Percentiles rank a stretch among this genome's conserved stretches.
phyloP scores from a whole-genome alignment of 2,113 vertebrate species.

The Tragelaphus imberbis region DNA sequence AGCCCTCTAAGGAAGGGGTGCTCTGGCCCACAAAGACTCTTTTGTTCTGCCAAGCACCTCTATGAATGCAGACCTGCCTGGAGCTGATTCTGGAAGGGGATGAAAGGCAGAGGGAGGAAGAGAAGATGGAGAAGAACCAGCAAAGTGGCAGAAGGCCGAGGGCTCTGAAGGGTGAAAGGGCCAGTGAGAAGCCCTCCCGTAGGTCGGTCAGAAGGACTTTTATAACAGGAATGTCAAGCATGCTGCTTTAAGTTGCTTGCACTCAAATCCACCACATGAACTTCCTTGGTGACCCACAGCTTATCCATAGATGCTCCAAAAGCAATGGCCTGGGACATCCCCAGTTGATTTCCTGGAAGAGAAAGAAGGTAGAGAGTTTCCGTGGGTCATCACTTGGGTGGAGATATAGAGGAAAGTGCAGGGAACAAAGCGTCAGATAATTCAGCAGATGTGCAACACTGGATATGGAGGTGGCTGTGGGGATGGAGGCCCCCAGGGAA shows the following conservation, averaged over 20 bases:
- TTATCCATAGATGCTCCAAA: not conserved
- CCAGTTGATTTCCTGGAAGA: not conserved
- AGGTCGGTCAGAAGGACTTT: not conserved
- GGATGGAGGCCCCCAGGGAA: too few species aligned
- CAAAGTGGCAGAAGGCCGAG: not conserved
- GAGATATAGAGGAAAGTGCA: not conserved
- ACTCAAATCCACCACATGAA: fast-evolving
- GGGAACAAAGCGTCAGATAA: not conserved
- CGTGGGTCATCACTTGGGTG: not conserved
- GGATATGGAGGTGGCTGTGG: not conserved
- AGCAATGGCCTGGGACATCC: not conserved
- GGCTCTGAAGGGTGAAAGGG: not conserved
- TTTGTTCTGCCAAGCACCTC: not conserved
- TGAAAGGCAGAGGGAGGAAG: too few species aligned
- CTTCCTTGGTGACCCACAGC: not conserved
- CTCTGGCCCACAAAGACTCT: not conserved
- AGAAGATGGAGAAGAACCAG: not conserved
- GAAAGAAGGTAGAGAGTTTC: not conserved
- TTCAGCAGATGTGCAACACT: too few species aligned
- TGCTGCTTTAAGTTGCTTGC: not conserved
- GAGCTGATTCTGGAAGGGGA: not conserved
- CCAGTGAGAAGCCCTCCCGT: not conserved
- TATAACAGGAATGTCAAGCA: not conserved
- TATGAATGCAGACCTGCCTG: not conserved
- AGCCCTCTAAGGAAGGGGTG: not conserved